These are phyloP conservation scores for Cryptoprocta ferox DNA, from an alignment of 2,797 vertebrate species.

Conservation along the genomic window DNA sequence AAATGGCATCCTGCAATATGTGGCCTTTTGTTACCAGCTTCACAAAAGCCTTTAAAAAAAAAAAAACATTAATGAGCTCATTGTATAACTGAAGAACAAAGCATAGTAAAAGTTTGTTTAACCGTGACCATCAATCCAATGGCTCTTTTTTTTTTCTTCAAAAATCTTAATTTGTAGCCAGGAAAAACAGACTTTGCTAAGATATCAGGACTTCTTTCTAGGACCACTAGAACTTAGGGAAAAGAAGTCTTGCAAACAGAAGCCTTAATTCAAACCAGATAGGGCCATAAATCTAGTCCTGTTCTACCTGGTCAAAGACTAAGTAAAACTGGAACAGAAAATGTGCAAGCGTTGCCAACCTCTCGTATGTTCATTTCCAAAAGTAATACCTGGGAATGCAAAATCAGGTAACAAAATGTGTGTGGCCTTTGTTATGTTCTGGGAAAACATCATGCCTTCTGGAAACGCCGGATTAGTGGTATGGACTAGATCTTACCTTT, in stretches of 20 bases:
- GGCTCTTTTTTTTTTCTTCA: not conserved
- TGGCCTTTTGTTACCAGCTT: not conserved
- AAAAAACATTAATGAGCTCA: not conserved
- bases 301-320: not conserved
- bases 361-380: not conserved
- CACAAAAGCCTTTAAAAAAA: not conserved
- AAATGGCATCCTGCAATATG: not conserved
- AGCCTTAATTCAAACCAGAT: constrained; percentile 19
- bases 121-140: not conserved
- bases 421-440: constrained; percentile 5
- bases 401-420: not conserved
- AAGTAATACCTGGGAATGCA: not conserved
- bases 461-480: not conserved
- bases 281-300: not conserved
- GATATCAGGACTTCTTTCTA: not conserved
- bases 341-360: not conserved
- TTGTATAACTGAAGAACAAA: not conserved
- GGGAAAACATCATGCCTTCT: not conserved
- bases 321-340: not conserved
- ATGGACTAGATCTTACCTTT: not conserved
- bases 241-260: not conserved
- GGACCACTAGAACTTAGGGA: not conserved
- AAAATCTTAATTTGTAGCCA: not conserved
- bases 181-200: not conserved
- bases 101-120: not conserved